phyloP scores from a whole-genome alignment of 92 coral and sea anemone genomes.

The Nematostella vectensis region DNA sequence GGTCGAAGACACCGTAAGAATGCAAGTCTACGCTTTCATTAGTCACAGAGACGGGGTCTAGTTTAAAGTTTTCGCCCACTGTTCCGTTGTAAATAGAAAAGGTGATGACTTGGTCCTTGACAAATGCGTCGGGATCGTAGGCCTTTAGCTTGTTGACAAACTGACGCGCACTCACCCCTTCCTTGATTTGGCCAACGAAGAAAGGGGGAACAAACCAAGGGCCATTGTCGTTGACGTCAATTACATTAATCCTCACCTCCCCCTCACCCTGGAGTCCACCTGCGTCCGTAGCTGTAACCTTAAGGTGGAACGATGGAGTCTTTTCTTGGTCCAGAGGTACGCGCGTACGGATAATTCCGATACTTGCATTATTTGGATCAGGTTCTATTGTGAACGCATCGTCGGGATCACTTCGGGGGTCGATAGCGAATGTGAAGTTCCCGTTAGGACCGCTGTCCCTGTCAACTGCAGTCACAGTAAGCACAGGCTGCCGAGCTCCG shows the following conservation, averaged over 20 bases:
- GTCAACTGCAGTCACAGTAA: conserved; percentile 55
- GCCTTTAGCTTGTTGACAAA: conserved; percentile 54
- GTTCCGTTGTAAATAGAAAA: conserved; percentile 36
- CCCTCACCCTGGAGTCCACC: conserved; percentile 77
- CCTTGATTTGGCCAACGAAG: conserved; percentile 54
- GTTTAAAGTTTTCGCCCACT: conserved; percentile 24
- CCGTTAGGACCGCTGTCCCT: conserved; percentile 55
- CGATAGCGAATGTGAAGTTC: conserved; percentile 38
- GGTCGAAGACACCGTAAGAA: conserved; percentile 50
- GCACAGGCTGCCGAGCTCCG: conserved; percentile 38
- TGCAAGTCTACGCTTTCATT: conserved; percentile 35
- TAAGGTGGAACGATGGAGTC: conserved; percentile 41
- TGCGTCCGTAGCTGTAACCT: conserved; percentile 77
- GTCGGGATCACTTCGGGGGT: conserved; percentile 58
- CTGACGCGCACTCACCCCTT: conserved; percentile 44
- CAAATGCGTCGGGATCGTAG: conserved; percentile 70
- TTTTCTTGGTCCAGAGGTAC: conserved; percentile 71
- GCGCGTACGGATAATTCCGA: conserved; percentile 54
- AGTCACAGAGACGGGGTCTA: conserved; percentile 28
- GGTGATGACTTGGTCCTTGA: conserved; percentile 58
- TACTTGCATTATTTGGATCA: conserved; percentile 50
- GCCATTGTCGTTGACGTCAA: conserved; percentile 81
- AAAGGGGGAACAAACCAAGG: conserved; percentile 86
- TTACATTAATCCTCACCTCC: conserved; percentile 37
- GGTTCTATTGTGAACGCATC: conserved; percentile 64